Base-by-base conservation (phyloP, 2,113 vertebrate species). In the Herpetotheres cachinnans region DNA sequence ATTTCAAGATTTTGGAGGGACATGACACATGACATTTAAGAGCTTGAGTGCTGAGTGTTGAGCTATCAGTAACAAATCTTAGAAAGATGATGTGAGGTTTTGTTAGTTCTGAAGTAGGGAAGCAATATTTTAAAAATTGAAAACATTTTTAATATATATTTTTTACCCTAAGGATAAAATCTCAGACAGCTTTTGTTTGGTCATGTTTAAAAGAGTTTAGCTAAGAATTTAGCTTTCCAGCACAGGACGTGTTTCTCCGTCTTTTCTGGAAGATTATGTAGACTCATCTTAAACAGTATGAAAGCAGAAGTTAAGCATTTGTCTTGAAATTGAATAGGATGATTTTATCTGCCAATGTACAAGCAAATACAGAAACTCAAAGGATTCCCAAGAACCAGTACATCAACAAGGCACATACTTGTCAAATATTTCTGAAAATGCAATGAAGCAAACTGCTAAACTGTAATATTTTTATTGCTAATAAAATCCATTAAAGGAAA, bases 361-460 rank as follows among this genome's bases (percentile, higher is more conserved):
- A 93, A 92, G 80, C 18, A 85, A 61, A 47, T 66, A 13, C 16
- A 61, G 44, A 83, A 87, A 66, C 11, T 62, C 16, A 49, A 1
- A 16, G 20, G 32, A 66, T 77, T 95, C 42, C 34, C 16, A 65
- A 71, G 81, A 95, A 89, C 5, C 38, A n/a, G 16, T 58, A 49
- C 29, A 58, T 91, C 54, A 96, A n/a, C 21, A 77, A 71, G 69
- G 7, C 27, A 73, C 16, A 30, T 67, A 86, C 12, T 29, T 95
- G 50, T 92, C 74, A 96, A 94, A 65, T 80, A 71, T 73, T 92
- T 95, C 90, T 88, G 66, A 93, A 97, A 94, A 96, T 38, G 32
- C 19, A 93, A 66, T 71, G 63, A 96, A 91, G 84, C 26, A 92
- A 97, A 95, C 25, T 46, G 13, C 73, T 27, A 93, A 93, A 88